These are phyloP conservation scores for Cyanistes caeruleus DNA, from an alignment of 2,113 vertebrate genomes.

Conservation along the genomic window DNA sequence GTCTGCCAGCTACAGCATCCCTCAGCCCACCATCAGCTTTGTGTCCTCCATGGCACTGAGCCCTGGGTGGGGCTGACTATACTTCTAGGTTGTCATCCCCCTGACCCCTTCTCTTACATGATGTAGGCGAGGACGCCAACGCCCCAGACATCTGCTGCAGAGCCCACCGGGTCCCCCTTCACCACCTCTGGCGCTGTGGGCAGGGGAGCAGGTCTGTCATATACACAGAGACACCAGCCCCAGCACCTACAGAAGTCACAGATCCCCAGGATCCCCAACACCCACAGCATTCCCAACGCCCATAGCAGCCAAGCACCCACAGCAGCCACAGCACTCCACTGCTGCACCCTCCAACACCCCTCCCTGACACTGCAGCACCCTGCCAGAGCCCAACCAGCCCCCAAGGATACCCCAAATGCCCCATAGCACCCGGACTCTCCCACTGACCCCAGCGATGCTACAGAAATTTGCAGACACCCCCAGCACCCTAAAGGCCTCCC, in stretches of 20 bases:
- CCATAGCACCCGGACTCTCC: neutral
- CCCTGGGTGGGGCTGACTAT: neutral
- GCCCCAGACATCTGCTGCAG: conserved; percentile 96
- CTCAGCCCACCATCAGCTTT: neutral
- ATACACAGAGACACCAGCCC: neutral
- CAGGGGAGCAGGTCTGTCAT: neutral
- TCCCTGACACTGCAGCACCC: neutral
- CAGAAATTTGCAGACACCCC: neutral
- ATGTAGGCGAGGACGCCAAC: conserved; percentile 89
- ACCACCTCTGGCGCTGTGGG: conserved; percentile 93
- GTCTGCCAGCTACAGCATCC: neutral
- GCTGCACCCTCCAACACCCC: neutral
- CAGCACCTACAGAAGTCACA: neutral
- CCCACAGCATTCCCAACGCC: neutral
- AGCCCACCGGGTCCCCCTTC: conserved; percentile 93
- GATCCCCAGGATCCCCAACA: neutral
- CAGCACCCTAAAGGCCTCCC: neutral
- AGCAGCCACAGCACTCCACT: neutral
- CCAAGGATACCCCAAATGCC: neutral
- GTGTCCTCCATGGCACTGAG: neutral
- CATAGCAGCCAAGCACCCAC: neutral
- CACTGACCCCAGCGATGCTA: neutral
- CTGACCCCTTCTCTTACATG: conserved; percentile 83
- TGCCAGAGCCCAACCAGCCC: neutral
- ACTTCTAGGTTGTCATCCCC: neutral